Conservation (phyloP, 2,888 invertebrate genomes). For the Eledona agricola region DNA sequence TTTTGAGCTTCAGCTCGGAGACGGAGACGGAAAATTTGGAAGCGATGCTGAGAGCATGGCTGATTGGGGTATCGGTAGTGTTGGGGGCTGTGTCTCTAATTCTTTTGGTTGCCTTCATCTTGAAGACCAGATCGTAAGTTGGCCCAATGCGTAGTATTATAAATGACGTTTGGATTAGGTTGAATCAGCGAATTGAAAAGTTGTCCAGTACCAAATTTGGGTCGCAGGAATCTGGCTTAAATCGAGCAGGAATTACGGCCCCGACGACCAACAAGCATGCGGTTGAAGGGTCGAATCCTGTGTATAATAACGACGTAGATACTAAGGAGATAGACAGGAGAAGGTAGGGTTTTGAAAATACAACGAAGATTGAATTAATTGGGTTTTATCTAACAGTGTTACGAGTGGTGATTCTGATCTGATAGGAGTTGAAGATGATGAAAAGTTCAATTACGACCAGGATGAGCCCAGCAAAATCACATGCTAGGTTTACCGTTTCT, state of each 20-base stretch:
- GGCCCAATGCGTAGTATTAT: neutral
- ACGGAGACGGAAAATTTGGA: slow-evolving; percentile 55
- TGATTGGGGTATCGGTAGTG: slow-evolving; percentile 66
- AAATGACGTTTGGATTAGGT: slow-evolving; percentile 58
- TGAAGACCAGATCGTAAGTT: slow-evolving; percentile 68
- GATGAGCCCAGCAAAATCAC: too few relatives aligned
- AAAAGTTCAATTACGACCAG: slow-evolving; percentile 10
- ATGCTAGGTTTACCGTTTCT: too few relatives aligned
- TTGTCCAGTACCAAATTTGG: slow-evolving; percentile 72
- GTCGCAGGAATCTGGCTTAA: slow-evolving; percentile 70
- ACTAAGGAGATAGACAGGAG: slow-evolving; percentile 65
- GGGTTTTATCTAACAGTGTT: slow-evolving; percentile 60
- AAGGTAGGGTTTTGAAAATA: slow-evolving; percentile 60
- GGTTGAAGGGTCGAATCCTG: slow-evolving; percentile 75
- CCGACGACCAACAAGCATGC: slow-evolving; percentile 78
- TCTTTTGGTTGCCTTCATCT: slow-evolving; percentile 66
- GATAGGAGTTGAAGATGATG: slow-evolving; percentile 72
- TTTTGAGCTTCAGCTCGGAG: slow-evolving; percentile 43
- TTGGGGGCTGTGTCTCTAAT: slow-evolving; percentile 65
- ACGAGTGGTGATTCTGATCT: slow-evolving; percentile 72
- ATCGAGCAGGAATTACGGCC: slow-evolving; percentile 63
- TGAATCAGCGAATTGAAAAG: slow-evolving; percentile 70
- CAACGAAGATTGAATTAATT: slow-evolving; percentile 13
- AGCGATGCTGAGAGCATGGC: slow-evolving; percentile 64
- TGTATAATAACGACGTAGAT: slow-evolving; percentile 68